A percentile compares a stretch with the other conserved stretches of the same genome.
Conservation (phyloP, 1,140 invertebrate species). For the Hypsibius dujardini region DNA sequence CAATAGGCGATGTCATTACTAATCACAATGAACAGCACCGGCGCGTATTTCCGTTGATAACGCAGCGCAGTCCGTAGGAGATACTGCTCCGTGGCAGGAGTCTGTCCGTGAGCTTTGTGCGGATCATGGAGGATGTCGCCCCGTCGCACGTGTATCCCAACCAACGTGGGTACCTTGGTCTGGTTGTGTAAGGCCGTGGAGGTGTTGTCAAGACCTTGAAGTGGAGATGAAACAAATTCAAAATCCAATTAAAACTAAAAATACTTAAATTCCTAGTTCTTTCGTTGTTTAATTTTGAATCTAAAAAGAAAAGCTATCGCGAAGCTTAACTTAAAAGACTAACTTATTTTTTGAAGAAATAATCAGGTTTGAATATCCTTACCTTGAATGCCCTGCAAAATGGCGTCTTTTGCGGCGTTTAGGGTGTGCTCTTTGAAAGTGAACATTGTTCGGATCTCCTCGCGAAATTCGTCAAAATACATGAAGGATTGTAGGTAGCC, state of each 20-base stretch:
- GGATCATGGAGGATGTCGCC: neutral
- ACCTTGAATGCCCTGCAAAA: neutral
- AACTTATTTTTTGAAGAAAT: no score
- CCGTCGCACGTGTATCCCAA: neutral
- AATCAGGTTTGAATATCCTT: no score
- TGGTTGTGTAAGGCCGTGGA: neutral
- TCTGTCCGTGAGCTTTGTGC: neutral
- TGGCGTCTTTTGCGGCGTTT: neutral
- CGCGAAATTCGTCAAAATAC: neutral
- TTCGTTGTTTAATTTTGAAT: no score
- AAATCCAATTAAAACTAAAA: no score
- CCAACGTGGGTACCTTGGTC: neutral
- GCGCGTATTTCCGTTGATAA: neutral
- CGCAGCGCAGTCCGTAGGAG: neutral
- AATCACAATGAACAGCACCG: neutral
- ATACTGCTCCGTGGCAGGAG: neutral
- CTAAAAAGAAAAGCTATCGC: no score
- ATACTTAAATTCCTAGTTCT: no score
- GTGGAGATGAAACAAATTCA: neutral
- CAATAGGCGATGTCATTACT: constrained; percentile 1
- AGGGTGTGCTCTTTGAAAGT: neutral
- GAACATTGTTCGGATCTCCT: neutral
- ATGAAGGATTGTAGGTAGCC: neutral
- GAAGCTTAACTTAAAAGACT: no score
- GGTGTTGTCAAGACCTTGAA: neutral